These are phyloP conservation scores for Drosophila ustulata DNA, from an alignment of 2,888 invertebrate species.

Conservation along the genomic window DNA sequence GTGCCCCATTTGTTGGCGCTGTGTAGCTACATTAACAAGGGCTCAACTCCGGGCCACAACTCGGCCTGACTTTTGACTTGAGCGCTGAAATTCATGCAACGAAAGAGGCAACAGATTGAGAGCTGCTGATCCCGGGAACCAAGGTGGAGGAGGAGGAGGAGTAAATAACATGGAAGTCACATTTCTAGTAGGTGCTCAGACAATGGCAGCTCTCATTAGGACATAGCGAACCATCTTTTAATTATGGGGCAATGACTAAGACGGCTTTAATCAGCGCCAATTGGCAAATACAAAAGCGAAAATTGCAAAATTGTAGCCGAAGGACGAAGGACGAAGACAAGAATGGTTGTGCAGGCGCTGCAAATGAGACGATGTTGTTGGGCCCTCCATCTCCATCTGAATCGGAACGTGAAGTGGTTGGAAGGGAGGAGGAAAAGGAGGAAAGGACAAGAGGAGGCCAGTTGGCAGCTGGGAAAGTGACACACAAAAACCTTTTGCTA, in stretches of 20 bases:
- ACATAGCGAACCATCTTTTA: slow-evolving; percentile 60
- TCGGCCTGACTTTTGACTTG: slow-evolving; percentile 1
- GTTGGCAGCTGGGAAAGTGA: slow-evolving; percentile 28
- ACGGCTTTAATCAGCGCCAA: slow-evolving; percentile 74
- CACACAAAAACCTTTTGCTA: slow-evolving; percentile 76
- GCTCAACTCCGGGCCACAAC: background rate
- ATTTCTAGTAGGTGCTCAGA: slow-evolving; percentile 20
- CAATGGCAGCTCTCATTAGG: slow-evolving; percentile 54
- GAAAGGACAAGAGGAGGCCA: background rate
- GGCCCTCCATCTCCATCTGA: slow-evolving; percentile 12
- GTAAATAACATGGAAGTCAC: slow-evolving; percentile 7
- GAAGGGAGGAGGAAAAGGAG: background rate
- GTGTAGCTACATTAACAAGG: slow-evolving; percentile 1
- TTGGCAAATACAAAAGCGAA: slow-evolving; percentile 75
- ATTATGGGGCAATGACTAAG: slow-evolving; percentile 71
- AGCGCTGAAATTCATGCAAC: background rate
- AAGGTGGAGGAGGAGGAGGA: background rate
- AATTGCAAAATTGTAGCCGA: slow-evolving; percentile 60
- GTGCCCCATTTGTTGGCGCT: slow-evolving; percentile 23
- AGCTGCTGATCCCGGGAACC: background rate
- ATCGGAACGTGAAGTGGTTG: slow-evolving; percentile 15
- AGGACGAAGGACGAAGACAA: background rate
- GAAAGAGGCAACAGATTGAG: slow-evolving; percentile 1
- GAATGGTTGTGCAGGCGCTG: too few relatives aligned
- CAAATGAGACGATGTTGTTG: slow-evolving; percentile 22